phyloP scores from a whole-genome alignment of 2,888 invertebrate species.

The Ectropis crepuscularia region DNA sequence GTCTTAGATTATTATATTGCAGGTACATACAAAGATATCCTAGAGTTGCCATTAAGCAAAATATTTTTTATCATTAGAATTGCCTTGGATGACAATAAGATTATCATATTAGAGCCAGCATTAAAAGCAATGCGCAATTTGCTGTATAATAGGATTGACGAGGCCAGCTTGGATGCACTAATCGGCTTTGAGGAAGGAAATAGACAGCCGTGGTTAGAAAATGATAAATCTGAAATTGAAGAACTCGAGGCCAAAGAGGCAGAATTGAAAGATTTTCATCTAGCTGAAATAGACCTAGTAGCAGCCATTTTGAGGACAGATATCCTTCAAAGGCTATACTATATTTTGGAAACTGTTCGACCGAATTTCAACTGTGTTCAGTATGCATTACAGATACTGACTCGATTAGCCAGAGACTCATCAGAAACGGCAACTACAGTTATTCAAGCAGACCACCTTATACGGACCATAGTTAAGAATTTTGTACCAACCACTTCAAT shows the following conservation, averaged over 20 bases:
- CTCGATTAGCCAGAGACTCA: conserved; percentile 91
- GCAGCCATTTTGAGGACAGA: conserved; percentile 90
- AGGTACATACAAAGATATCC: conserved; percentile 90
- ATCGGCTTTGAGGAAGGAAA: conserved; percentile 87
- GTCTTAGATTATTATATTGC: conserved; percentile 89
- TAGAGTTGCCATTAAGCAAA: conserved; percentile 91
- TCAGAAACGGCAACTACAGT: conserved; percentile 87
- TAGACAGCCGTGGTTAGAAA: conserved; percentile 85
- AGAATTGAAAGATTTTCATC: conserved; percentile 93
- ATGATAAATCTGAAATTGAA: conserved; percentile 80
- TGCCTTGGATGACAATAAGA: conserved; percentile 93
- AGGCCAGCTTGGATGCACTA: conserved; percentile 88
- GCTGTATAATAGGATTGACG: conserved; percentile 91
- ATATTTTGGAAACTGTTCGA: conserved; percentile 88
- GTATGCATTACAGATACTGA: conserved; percentile 91
- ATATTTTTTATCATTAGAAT: conserved; percentile 92
- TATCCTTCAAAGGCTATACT: conserved; percentile 90
- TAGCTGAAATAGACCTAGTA: conserved; percentile 93
- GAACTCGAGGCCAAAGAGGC: conserved; percentile 82
- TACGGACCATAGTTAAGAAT: conserved; percentile 84
- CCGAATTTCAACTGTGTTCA: conserved; percentile 90
- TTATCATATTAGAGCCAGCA: conserved; percentile 89
- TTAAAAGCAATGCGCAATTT: conserved; percentile 90
- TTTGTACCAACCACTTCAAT: conserved; percentile 82
- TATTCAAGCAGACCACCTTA: conserved; percentile 86